A percentile compares a stretch with the other conserved stretches of the same genome.
These are phyloP conservation scores for Cheilosia urbana DNA, from an alignment of 2,888 invertebrate genomes.

Conservation along the genomic window DNA sequence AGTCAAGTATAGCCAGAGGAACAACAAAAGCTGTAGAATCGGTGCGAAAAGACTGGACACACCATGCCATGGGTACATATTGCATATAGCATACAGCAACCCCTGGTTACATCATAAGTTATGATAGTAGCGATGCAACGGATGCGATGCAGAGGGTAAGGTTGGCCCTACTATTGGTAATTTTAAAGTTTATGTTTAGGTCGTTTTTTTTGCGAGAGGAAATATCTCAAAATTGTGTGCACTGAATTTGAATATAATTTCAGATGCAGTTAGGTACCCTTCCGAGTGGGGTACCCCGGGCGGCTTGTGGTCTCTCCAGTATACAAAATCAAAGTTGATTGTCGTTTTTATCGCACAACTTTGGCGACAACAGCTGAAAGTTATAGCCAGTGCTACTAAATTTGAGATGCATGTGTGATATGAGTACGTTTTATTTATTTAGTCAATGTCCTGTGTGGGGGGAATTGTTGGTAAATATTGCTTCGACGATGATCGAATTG, in stretches of 20 bases:
- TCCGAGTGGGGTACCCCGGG: conserved; percentile 22
- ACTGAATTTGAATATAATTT: conserved; percentile 50
- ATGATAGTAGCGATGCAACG: conserved; percentile 58
- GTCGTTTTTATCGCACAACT: conserved; percentile 61
- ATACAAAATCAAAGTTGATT: conserved; percentile 62
- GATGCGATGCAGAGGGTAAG: conserved; percentile 44
- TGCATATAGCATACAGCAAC: conserved; percentile 6
- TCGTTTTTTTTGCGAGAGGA: neutral
- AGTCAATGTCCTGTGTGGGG: neutral
- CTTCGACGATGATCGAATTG: neutral
- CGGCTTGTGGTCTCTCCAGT: conserved; percentile 27
- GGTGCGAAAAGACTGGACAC: conserved; percentile 33
- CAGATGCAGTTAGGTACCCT: neutral
- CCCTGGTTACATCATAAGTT: conserved; percentile 64
- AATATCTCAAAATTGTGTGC: conserved; percentile 40
- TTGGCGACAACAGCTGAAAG: conserved; percentile 67
- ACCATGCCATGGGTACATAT: conserved; percentile 9
- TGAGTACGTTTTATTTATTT: conserved; percentile 13
- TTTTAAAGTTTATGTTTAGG: conserved; percentile 57
- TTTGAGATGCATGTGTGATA: conserved; percentile 7
- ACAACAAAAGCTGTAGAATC: conserved; percentile 23
- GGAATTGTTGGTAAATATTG: neutral
- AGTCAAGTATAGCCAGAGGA: conserved; percentile 25
- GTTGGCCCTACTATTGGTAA: conserved; percentile 19
- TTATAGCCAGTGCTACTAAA: conserved; percentile 45